Conservation (phyloP, 2,888 invertebrate species). For the Brachyptera putata region DNA sequence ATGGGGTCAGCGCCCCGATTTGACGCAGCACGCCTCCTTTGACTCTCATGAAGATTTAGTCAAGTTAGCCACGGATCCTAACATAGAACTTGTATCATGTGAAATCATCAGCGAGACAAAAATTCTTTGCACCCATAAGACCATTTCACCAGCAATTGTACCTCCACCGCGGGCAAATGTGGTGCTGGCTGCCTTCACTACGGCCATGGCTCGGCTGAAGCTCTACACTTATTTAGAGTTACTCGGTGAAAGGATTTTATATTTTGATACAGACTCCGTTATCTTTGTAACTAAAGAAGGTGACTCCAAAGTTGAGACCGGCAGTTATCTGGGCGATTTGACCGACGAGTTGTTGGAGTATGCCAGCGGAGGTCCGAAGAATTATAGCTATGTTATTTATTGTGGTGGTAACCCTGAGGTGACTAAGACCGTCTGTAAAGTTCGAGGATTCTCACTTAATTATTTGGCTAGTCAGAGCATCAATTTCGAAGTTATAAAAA, state of each 20-base stretch:
- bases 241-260: constrained; percentile 38
- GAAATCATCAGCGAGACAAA: background rate
- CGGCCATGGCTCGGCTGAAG: constrained; percentile 39
- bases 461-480: constrained; percentile 9
- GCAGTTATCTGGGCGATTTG: constrained; percentile 40
- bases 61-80: background rate
- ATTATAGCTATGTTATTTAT: constrained; percentile 38
- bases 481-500: constrained; percentile 3
- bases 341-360: constrained; percentile 40
- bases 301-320: constrained; percentile 33
- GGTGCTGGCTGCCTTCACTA: constrained; percentile 42
- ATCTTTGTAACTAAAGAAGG: constrained; percentile 32
- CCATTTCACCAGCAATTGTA: background rate
- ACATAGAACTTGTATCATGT: background rate
- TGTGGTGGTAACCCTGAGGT: background rate
- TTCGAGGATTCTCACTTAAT: constrained; percentile 37
- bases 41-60: background rate
- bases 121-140: background rate
- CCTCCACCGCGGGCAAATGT: constrained; percentile 35
- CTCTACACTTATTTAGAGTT: constrained; percentile 39
- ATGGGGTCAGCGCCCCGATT: background rate
- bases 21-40: background rate
- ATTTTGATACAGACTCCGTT: constrained; percentile 42
- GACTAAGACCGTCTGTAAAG: constrained; percentile 34
- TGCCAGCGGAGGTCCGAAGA: constrained; percentile 41